phyloP scores from a whole-genome alignment of 2,113 vertebrate genomes.

The Callaeas wilsoni region DNA sequence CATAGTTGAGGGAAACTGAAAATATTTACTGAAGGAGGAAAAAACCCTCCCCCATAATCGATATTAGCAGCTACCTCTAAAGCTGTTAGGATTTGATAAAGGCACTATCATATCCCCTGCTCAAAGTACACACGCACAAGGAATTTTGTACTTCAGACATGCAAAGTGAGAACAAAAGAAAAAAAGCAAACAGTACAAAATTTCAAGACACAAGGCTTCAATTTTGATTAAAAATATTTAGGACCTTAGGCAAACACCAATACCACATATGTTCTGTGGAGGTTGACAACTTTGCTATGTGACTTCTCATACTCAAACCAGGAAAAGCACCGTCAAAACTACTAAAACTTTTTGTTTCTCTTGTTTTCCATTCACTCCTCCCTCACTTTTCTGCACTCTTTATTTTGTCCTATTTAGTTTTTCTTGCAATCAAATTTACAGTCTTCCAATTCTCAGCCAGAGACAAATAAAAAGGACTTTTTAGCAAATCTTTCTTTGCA shows the following conservation, averaged over 20 bases:
- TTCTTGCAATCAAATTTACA: neutral
- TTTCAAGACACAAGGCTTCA: neutral
- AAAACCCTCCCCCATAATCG: accelerated
- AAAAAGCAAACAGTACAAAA: neutral
- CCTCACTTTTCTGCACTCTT: neutral
- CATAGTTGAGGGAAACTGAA: neutral
- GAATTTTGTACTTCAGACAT: neutral
- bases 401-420: neutral
- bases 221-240: neutral
- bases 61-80: neutral
- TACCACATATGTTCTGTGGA: neutral
- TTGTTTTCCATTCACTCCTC: neutral
- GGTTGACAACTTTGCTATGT: neutral
- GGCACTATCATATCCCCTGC: neutral
- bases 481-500: neutral
- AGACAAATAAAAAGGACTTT: neutral
- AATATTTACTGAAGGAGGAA: neutral
- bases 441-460: neutral
- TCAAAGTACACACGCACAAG: neutral
- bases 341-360: neutral
- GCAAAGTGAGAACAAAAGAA: neutral
- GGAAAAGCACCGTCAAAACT: neutral
- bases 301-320: neutral
- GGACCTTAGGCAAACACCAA: neutral
- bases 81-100: neutral